A percentile compares a stretch with the other conserved stretches of the same genome.
phyloP scores from a whole-genome alignment of 2,888 invertebrate genomes.

The Creontiades dilutus region DNA sequence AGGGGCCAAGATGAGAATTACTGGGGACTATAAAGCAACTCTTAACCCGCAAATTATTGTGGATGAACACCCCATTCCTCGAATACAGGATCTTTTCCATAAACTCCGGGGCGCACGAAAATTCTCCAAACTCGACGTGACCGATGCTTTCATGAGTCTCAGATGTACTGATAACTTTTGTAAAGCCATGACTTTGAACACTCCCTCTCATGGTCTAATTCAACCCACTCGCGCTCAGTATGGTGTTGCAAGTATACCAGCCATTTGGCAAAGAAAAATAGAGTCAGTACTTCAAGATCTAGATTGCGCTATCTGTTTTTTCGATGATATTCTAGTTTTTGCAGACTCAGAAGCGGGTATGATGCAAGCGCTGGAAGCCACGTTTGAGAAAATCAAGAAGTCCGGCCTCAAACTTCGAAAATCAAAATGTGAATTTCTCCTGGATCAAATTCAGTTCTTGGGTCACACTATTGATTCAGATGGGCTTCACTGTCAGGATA shows the following conservation, averaged over 20 bases:
- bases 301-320: slow-evolving; percentile 1
- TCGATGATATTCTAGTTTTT: no score
- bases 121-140: slow-evolving; percentile 54
- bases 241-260: slow-evolving; percentile 74
- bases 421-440: slow-evolving; percentile 60
- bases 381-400: slow-evolving; percentile 49
- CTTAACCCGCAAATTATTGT: slow-evolving; percentile 52
- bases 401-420: slow-evolving; percentile 51
- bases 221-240: slow-evolving; percentile 61
- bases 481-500: slow-evolving; percentile 14
- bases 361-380: background rate
- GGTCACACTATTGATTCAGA: slow-evolving; percentile 53
- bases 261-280: slow-evolving; percentile 74
- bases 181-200: slow-evolving; percentile 72
- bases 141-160: slow-evolving; percentile 55
- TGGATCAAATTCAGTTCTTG: slow-evolving; percentile 48
- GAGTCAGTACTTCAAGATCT: slow-evolving; percentile 48
- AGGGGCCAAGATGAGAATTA: slow-evolving; percentile 70
- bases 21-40: slow-evolving; percentile 61
- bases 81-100: no score
- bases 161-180: slow-evolving; percentile 71
- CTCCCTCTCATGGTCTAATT: slow-evolving; percentile 74
- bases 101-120: background rate
- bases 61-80: slow-evolving; percentile 33
- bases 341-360: background rate